Base-by-base conservation (phyloP, 2,113 vertebrate species). In the Pogona vitticeps region DNA sequence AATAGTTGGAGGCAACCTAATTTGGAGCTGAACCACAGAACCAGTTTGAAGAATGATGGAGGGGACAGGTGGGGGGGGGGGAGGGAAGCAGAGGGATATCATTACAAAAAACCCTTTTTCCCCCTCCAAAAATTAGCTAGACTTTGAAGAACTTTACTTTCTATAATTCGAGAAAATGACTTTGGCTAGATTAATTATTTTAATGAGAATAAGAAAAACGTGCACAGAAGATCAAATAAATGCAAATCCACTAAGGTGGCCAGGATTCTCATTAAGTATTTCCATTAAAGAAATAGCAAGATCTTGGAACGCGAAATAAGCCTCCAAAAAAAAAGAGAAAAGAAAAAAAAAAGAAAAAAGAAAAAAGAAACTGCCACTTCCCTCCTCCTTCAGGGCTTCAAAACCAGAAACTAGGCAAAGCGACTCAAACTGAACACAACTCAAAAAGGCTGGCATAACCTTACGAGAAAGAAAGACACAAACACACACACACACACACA, bases 101-200 rank as follows among this genome's bases (percentile, higher is more conserved):
- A 59, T 26, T 83, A 56, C 33, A 52, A 81, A 40, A 73, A 56
- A 26, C n/a, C 40, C 28, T 83, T 61, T 6, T 72, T 0, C 3
- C 33, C 80, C 89, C 92, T 42, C 15, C 18, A 75, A 93, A 78
- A 93, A 77, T 20, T 26, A 86, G 86, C 58, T 84, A 71, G 79
- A 75, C 86, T 91, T 92, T 89, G 87, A 92, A 94, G 89, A 90
- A 78, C 68, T 88, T 91, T 61, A 83, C 83, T 89, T 89, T 89
- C 89, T 86, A 46, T 58, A 93, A 95, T 94, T 91, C 89, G 88
- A 83, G 68, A 87, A 82, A 86, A 91, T 76, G 91, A 93, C 91
- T 94, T 88, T 26, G 93, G 88, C 90, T 91, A 91, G 90, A 93
- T 94, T 92, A 93, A 92, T 93, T 92, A 93, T 92, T 93, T 93